Evolutionary conservation across 2,797 vertebrate species (phyloP).

Genomic region (Telmatherina bonti): DNA sequence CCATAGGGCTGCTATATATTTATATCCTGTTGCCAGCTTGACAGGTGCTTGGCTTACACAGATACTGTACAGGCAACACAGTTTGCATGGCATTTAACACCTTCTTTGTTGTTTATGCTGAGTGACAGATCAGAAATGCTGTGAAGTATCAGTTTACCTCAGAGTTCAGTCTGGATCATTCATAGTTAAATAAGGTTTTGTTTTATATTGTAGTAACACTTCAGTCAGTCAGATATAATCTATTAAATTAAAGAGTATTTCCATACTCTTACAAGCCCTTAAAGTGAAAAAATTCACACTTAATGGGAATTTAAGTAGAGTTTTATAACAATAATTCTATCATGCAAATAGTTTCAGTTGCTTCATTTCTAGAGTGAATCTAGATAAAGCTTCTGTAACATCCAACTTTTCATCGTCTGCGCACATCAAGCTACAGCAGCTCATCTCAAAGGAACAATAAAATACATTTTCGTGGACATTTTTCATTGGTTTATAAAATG

Average conservation of each 20-base stretch:
- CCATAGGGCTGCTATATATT: neutral
- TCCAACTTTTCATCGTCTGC: neutral
- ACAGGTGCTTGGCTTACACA: constrained; percentile 1
- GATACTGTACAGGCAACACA: neutral
- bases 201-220: no score
- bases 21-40: neutral
- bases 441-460: neutral
- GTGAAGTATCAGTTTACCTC: neutral
- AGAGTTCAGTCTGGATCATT: neutral
- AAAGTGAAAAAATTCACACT: no score
- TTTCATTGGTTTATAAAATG: neutral
- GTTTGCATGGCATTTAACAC: neutral
- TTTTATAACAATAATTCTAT: no score
- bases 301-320: no score
- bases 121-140: neutral
- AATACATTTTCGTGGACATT: neutral
- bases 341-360: no score
- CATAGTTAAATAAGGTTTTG: neutral
- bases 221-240: no score
- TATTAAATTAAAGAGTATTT: no score
- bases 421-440: neutral
- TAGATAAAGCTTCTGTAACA: neutral
- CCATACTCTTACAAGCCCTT: no score
- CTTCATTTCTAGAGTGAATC: no score
- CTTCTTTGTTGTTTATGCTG: neutral